Evolutionary conservation across 2,797 vertebrate genomes (phyloP), one percentile per base, ranked within the genome.

Genomic region (Salmo trutta): DNA sequence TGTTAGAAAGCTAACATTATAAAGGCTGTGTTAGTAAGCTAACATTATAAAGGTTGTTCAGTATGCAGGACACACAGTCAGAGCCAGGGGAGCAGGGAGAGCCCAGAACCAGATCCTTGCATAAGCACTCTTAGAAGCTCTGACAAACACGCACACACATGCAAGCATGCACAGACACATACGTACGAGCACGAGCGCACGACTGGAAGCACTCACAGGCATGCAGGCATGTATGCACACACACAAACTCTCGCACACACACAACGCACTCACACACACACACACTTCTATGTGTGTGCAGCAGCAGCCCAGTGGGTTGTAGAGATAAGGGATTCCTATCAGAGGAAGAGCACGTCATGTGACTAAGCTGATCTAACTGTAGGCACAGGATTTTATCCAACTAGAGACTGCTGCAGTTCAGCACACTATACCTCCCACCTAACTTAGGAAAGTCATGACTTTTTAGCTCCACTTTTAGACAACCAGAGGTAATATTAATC

Each of bases 251-350:
- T 31, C 3, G 31, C 27, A 29, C 33, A 33, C 33, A 33, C 33
- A 33, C 62, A 4, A 64, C 8, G 24, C n/a, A 24, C 21, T 2
- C 0, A 10, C 62, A 27, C 21, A 64, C 21, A 21, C 62, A 65
- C 62, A 65, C 54, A 47, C 0, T 8, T 47, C 41, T 12, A 24
- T 65, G 3, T 24, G 8, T 14, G 6, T 65, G 62, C 62, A 65
- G 24, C n/a, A 24, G 62, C n/a, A 65, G 69, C 68, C 68, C 73
- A 74, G 78, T 54, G 80, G 82, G 81, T 52, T 80, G 74, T 62
- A 54, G 71, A 83, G 81, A 83, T 85, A 84, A 88, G 31, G 64
- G 16, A 24, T 66, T 77, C 70, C 72, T 62, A n/a, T 19, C 21
- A 52, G 27, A 51, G 52, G 53, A 33, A 74, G 36, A 52, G 14